These are phyloP conservation scores for Harpagifer antarcticus DNA, from an alignment of 2,797 vertebrate genomes.

Conservation along the genomic window DNA sequence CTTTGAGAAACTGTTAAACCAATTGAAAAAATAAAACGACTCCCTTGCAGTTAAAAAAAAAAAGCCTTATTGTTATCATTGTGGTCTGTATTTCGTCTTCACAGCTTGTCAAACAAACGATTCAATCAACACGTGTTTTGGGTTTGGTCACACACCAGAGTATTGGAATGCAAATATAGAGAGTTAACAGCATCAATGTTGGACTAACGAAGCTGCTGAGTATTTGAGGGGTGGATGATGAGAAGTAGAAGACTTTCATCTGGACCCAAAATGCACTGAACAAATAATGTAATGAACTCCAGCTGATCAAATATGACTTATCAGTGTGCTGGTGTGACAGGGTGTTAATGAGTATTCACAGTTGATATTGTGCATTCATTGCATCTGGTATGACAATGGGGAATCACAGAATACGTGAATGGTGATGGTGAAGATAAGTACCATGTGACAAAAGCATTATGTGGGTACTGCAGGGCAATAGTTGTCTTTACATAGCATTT, in stretches of 20 bases:
- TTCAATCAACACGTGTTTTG: slow-evolving; percentile 10
- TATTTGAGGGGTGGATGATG: slow-evolving; percentile 9
- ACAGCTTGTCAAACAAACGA: slow-evolving; percentile 20
- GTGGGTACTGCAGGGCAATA: background rate
- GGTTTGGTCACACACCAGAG: background rate
- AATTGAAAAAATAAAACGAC: slow-evolving; percentile 1
- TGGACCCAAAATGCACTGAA: slow-evolving; percentile 32
- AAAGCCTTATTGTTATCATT: slow-evolving; percentile 37
- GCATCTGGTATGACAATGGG: background rate
- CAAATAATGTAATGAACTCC: slow-evolving; percentile 30
- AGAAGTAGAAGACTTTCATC: slow-evolving; percentile 30
- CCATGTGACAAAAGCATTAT: background rate
- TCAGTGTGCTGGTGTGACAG: slow-evolving; percentile 1
- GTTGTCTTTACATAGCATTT: too few relatives aligned
- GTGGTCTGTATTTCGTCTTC: slow-evolving; percentile 22
- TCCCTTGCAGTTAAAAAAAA: slow-evolving; percentile 13
- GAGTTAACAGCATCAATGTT: background rate
- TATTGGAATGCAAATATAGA: background rate
- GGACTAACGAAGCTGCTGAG: slow-evolving; percentile 3
- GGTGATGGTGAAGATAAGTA: background rate
- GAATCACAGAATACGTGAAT: background rate
- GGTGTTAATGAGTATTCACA: background rate
- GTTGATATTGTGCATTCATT: background rate
- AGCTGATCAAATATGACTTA: slow-evolving; percentile 12
- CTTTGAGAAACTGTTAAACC: slow-evolving; percentile 16